phyloP scores from a whole-genome alignment of 2,888 invertebrate genomes.

The Malachius bipustulatus region DNA sequence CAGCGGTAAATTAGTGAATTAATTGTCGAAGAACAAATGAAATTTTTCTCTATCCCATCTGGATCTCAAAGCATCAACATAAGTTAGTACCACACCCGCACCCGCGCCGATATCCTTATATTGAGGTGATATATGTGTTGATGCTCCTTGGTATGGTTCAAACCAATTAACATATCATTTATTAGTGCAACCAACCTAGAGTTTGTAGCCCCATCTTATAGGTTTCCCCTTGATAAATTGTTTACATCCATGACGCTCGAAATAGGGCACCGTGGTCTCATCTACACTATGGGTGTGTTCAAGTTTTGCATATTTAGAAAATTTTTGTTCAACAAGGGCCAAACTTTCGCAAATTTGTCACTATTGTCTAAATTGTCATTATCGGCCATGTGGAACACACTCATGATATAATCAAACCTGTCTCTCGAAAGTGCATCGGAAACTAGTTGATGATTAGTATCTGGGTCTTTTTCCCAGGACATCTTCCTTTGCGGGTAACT shows the following conservation, averaged over 20 bases:
- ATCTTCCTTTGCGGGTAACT: conserved; percentile 13
- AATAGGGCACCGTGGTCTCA: conserved; percentile 31
- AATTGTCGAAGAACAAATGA: conserved; percentile 15
- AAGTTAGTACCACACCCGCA: conserved; percentile 11
- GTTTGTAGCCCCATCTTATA: conserved; percentile 23
- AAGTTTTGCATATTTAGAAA: conserved; percentile 19
- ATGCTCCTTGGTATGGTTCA: conserved; percentile 24
- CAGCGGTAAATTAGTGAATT: conserved; percentile 13
- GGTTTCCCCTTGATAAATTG: conserved; percentile 26
- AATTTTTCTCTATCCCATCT: conserved; percentile 3
- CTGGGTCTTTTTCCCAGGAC: conserved; percentile 20
- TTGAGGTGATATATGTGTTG: conserved; percentile 7
- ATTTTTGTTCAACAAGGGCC: conserved; percentile 20
- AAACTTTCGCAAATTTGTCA: conserved; percentile 23
- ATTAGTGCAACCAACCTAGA: conserved; percentile 23
- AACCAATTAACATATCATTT: conserved; percentile 23
- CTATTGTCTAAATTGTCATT: conserved; percentile 19
- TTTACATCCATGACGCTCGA: conserved; percentile 25
- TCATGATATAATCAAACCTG: conserved; percentile 23
- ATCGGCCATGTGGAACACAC: conserved; percentile 23
- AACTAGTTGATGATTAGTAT: conserved; percentile 19
- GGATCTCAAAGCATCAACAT: conserved; percentile 9
- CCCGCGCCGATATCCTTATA: conserved; percentile 18
- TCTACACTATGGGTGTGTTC: conserved; percentile 26
- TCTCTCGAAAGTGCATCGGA: conserved; percentile 22